A percentile compares a stretch with the other conserved stretches of the same genome.
phyloP scores from a whole-genome alignment of 2,113 vertebrate species.

The Terrapene triunguis region DNA sequence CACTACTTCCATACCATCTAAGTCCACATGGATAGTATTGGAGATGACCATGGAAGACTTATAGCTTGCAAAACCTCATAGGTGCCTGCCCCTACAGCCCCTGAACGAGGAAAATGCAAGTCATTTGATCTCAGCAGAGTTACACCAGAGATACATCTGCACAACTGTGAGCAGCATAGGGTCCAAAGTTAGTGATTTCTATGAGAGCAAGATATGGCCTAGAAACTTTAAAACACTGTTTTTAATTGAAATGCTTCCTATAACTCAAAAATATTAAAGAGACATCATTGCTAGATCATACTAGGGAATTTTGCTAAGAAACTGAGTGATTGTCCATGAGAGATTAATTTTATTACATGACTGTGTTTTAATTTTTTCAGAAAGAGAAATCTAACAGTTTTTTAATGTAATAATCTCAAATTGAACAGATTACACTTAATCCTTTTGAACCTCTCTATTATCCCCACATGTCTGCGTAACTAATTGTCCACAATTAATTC shows the following conservation, averaged over 20 bases:
- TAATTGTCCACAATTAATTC: neutral
- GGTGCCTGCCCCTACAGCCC: neutral
- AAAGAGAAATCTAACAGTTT: neutral
- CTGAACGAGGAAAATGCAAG: neutral
- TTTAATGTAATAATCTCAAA: neutral
- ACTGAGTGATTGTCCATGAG: neutral
- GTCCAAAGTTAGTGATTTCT: neutral
- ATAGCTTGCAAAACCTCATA: neutral
- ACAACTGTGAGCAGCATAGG: neutral
- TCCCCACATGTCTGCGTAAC: fast-evolving
- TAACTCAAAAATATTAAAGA: neutral
- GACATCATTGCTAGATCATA: neutral
- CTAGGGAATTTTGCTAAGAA: neutral
- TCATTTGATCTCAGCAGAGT: neutral
- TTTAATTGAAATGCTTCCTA: neutral
- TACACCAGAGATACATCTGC: neutral
- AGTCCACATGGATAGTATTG: fast-evolving
- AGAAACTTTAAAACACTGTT: neutral
- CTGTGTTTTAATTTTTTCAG: neutral
- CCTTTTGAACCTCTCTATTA: neutral
- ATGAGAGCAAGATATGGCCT: neutral
- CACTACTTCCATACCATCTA: neutral
- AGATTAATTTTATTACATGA: neutral
- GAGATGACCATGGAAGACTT: neutral
- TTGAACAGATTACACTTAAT: neutral